phyloP scores from a whole-genome alignment of 2,888 invertebrate species.

The Trissonchulus sp. region DNA sequence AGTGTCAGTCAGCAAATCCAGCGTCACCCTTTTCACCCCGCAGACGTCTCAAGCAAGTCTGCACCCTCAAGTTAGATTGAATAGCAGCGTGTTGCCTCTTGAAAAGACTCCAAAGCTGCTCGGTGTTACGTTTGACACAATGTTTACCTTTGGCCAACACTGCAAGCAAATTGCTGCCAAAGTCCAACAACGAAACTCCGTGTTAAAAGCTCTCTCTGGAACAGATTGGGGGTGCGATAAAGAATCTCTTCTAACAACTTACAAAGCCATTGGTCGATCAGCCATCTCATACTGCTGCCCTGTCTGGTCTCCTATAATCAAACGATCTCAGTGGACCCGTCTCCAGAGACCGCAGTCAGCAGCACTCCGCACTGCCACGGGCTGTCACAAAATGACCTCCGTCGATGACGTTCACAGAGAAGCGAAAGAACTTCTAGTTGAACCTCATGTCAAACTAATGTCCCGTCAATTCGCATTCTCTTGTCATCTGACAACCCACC shows the following conservation, averaged over 20 bases:
- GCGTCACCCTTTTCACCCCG: neutral
- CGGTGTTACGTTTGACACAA: slow-evolving; percentile 6
- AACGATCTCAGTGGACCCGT: neutral
- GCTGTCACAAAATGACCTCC: slow-evolving; percentile 2
- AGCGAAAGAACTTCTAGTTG: neutral
- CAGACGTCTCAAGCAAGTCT: neutral
- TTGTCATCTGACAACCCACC: neutral
- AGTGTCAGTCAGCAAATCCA: slow-evolving; percentile 11
- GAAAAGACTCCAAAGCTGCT: neutral
- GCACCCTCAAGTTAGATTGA: slow-evolving; percentile 4
- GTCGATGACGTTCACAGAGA: slow-evolving; percentile 6
- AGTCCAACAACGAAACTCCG: neutral
- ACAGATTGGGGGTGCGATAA: slow-evolving; percentile 2
- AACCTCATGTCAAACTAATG: slow-evolving; percentile 2
- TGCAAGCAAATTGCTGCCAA: neutral
- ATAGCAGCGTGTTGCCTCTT: neutral
- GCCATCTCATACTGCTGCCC: slow-evolving; percentile 13
- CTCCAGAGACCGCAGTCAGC: neutral
- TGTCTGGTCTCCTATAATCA: neutral
- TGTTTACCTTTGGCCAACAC: slow-evolving; percentile 12
- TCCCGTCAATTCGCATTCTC: slow-evolving; percentile 10
- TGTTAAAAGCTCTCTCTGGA: neutral
- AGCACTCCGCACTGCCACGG: neutral
- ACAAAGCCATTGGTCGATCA: slow-evolving; percentile 3
- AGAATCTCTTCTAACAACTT: neutral